These are phyloP conservation scores for Geotrypetes seraphini DNA, from an alignment of 2,797 vertebrate species.

Conservation along the genomic window DNA sequence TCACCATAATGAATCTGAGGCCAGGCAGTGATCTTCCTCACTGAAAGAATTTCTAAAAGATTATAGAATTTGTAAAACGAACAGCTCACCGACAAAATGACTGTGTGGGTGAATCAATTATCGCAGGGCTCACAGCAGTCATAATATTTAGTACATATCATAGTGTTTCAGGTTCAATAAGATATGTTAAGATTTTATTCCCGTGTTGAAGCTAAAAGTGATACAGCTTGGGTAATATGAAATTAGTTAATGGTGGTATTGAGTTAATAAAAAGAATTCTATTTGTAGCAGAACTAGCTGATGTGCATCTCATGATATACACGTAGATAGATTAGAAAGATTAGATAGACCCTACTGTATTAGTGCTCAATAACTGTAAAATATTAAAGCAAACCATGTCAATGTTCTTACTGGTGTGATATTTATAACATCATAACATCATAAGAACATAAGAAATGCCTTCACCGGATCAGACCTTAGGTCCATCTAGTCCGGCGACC, in stretches of 20 bases:
- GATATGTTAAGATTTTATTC: slow-evolving; percentile 45
- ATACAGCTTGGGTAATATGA: slow-evolving; percentile 32
- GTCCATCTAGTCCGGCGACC: too few relatives aligned
- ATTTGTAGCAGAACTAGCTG: slow-evolving; percentile 3
- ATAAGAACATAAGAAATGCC: too few relatives aligned
- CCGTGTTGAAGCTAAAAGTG: slow-evolving; percentile 33
- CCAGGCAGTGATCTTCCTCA: slow-evolving; percentile 80
- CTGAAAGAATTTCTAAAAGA: slow-evolving; percentile 88
- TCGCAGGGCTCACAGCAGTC: slow-evolving; percentile 64
- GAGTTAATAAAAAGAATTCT: slow-evolving; percentile 27
- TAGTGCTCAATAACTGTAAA: too few relatives aligned
- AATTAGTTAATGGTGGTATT: slow-evolving; percentile 28
- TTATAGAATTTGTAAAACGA: slow-evolving; percentile 89
- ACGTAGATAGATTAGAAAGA: too few relatives aligned
- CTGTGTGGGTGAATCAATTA: slow-evolving; percentile 79
- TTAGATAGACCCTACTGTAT: too few relatives aligned
- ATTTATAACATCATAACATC: too few relatives aligned
- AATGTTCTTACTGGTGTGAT: too few relatives aligned
- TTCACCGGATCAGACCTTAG: too few relatives aligned
- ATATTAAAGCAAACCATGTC: too few relatives aligned
- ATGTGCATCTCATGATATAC: too few relatives aligned
- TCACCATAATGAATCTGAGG: slow-evolving; percentile 89
- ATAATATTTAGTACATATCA: slow-evolving; percentile 77
- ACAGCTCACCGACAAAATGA: slow-evolving; percentile 79
- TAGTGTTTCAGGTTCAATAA: slow-evolving; percentile 74